These are phyloP conservation scores for Vulpes vulpes DNA, from an alignment of 2,113 vertebrate species.

Conservation along the genomic window DNA sequence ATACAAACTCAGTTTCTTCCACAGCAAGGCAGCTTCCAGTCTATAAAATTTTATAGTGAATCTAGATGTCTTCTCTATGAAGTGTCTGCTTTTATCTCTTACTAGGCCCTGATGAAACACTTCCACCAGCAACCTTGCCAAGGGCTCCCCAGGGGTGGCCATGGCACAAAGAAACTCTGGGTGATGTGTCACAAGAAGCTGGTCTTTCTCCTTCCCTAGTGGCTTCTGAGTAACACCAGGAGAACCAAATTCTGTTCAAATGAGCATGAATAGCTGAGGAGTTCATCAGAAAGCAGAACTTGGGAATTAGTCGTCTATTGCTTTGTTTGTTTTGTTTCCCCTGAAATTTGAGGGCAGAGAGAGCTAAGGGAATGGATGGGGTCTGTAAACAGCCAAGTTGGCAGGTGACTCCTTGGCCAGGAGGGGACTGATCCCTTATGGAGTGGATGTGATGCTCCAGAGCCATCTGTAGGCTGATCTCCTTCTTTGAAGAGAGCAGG, in stretches of 20 bases:
- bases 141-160: not conserved
- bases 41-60: slow-evolving; percentile 10
- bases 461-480: not conserved
- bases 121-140: not conserved
- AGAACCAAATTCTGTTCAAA: not conserved
- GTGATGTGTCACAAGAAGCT: not conserved
- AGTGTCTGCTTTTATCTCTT: not conserved
- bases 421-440: not conserved
- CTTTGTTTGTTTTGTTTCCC: not conserved
- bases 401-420: not conserved
- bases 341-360: not conserved
- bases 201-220: not conserved
- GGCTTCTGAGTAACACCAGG: not conserved
- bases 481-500: not conserved
- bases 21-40: not conserved
- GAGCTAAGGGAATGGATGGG: not conserved
- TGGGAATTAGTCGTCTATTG: not conserved
- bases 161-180: not conserved
- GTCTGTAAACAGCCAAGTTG: not conserved
- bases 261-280: not conserved
- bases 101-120: not conserved
- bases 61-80: not conserved
- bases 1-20: not conserved
- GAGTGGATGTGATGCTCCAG: not conserved
- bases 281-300: not conserved